Conservation (phyloP, 2,888 invertebrate genomes). For the Erebia aethiops region DNA sequence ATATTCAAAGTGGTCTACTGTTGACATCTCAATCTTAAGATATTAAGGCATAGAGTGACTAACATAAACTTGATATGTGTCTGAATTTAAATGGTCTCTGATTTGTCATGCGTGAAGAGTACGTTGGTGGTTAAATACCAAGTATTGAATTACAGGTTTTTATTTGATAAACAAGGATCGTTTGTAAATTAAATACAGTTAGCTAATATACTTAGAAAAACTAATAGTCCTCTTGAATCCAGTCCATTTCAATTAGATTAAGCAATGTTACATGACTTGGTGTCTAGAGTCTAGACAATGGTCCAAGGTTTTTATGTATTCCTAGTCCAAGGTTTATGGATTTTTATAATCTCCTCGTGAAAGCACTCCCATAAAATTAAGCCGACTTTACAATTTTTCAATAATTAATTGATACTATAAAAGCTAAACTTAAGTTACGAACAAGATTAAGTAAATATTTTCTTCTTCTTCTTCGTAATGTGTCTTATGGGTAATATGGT, state of each 20-base stretch:
- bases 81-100: conserved; percentile 36
- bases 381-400: too few relatives aligned
- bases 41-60: conserved; percentile 49
- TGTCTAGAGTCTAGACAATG: background rate
- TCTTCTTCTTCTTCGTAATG: too few relatives aligned
- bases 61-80: conserved; percentile 39
- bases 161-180: background rate
- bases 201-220: background rate
- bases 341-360: too few relatives aligned
- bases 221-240: background rate
- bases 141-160: conserved; percentile 35
- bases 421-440: too few relatives aligned
- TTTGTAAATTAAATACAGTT: background rate
- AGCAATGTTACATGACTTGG: background rate
- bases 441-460: too few relatives aligned
- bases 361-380: too few relatives aligned
- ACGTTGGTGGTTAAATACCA: conserved; percentile 24
- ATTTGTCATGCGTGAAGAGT: conserved; percentile 28
- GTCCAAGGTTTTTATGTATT: too few relatives aligned
- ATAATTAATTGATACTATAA: too few relatives aligned
- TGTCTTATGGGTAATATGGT: too few relatives aligned
- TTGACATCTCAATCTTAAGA: conserved; percentile 74
- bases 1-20: conserved; percentile 64
- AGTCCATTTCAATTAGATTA: background rate
- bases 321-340: too few relatives aligned